Evolutionary conservation across 2,797 vertebrate genomes (phyloP), one percentile per base, ranked within the genome.

Genomic region (Hemibagrus guttatus): DNA sequence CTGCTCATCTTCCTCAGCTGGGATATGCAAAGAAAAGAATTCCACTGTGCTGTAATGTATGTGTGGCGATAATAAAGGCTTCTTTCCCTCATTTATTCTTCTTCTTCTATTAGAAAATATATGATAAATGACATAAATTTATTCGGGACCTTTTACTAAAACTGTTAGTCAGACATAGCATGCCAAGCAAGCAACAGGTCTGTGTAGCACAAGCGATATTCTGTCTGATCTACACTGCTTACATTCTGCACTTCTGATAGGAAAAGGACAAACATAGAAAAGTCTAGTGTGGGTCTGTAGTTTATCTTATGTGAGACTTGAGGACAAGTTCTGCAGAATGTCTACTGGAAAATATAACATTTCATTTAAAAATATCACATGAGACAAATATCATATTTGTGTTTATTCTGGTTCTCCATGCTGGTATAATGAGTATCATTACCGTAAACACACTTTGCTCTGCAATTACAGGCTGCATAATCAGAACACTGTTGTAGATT

Each of bases 391-490:
- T 46, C 16, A 0, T 66, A 82, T 68, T 82, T 82, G 63, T 82
- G n/a, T 84, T 75, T 64, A 58, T 84, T 74, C 72, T 75, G 59
- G 17, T 84, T 84, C 58, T 84, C 69, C 59, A 52, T 75, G 71
- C 56, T 75, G 66, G 49, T 63, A 42, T 84, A 84, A 84, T 74
- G 83, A 75, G 83, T 42, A 63, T 74, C 59, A 74, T 84, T 63
- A 75, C 72, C n/a, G 39, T 84, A 61, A 75, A 75, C 83, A 82
- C 63, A 54, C 63, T 82, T 68, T 68, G 63, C 81, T 21, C 81
- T 82, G 81, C 81, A 82, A 82, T 82, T 82, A 82, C n/a, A 68
- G 63, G 63, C 63, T 82, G 46, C 11, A n/a, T 68, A 82, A 82
- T 82, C 81, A 82, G 46, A 82, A 31, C 81, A 19, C 63, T 82